Evolutionary conservation across 2,888 invertebrate species (phyloP).

Genomic region (Tetragnatha montana): DNA sequence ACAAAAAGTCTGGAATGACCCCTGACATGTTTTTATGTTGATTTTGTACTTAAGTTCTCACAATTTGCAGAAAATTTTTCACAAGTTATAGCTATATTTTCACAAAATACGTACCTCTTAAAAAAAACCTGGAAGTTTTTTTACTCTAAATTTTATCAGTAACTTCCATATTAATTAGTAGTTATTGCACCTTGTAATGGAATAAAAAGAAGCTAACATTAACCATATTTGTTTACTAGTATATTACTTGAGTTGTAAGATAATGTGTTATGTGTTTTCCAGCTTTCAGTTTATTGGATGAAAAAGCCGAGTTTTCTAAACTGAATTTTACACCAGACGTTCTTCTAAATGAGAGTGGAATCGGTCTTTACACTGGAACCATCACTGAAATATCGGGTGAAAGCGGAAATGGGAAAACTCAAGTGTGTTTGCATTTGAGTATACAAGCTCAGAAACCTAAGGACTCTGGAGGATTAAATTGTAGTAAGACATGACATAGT

Average conservation of each 20-base stretch:
- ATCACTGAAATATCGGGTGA: constrained; percentile 88
- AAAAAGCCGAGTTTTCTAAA: neutral
- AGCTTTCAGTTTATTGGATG: constrained; percentile 24
- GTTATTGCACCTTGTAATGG: neutral
- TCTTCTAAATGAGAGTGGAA: constrained; percentile 3
- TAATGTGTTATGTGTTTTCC: constrained; percentile 4
- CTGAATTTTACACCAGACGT: neutral
- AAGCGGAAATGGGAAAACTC: constrained; percentile 89
- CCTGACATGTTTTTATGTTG: too few relatives aligned
- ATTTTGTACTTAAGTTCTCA: too few relatives aligned
- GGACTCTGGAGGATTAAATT: constrained; percentile 78
- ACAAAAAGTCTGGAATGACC: too few relatives aligned
- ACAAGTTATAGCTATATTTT: too few relatives aligned
- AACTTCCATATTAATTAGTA: neutral
- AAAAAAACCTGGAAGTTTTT: too few relatives aligned
- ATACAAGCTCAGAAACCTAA: constrained; percentile 81
- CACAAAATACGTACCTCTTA: too few relatives aligned
- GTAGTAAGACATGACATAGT: constrained; percentile 26
- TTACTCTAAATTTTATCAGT: neutral
- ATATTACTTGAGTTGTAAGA: constrained; percentile 7
- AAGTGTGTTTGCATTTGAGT: constrained; percentile 84
- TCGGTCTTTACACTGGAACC: constrained; percentile 43
- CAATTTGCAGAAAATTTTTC: too few relatives aligned
- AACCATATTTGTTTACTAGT: neutral
- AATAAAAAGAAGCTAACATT: too few relatives aligned